Base-by-base conservation (phyloP, 2,113 vertebrate species). In the Nyctereutes procyonoides region DNA sequence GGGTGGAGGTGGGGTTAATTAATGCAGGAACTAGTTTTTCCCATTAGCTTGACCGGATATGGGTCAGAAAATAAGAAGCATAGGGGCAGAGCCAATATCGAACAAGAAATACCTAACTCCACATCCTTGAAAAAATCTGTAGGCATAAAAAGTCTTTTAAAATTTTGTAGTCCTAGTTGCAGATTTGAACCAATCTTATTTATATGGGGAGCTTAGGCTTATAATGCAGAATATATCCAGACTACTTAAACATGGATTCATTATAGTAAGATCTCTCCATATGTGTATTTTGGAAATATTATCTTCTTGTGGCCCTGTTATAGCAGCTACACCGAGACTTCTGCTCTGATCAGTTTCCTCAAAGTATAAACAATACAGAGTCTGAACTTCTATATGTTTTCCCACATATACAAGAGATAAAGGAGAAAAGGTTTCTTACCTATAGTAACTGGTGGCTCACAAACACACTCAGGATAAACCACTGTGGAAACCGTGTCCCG, bases 391-490 rank as follows among this genome's bases (percentile, higher is more conserved):
- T 16, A 10, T 74, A 6, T 2, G 11, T 71, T 79, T 87, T n/a
- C 26, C 26, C 43, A 55, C 17, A 35, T 26, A 13, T 24, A 30
- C 43, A 77, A 48, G 5, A 51, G 2, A 22, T 5, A 38, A 83
- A 19, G 30, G 8, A 60, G 38, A 38, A 53, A 48, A 69, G 35
- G 9, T 69, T 19, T 13, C 98, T 98, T 53, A 99, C 99, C 88
- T 96, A 98, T 14, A 3, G 91, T 97, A 51, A 77, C 1, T 0
- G 24, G 90, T 43, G 92, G 62, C 26, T 98, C 97, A 94, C 98
- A 99, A 76, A 82, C 88, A 69, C 99, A 99, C 53, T 98, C 98
- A 0, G 98, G 98, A 19, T 97, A 80, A 53, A 97, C 84, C 43
- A 97, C 71, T 98, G 98, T 98, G 8, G 97, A 89, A n/a, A 97